phyloP scores from a whole-genome alignment of 2,888 invertebrate species.

The Drosophila cracens region DNA sequence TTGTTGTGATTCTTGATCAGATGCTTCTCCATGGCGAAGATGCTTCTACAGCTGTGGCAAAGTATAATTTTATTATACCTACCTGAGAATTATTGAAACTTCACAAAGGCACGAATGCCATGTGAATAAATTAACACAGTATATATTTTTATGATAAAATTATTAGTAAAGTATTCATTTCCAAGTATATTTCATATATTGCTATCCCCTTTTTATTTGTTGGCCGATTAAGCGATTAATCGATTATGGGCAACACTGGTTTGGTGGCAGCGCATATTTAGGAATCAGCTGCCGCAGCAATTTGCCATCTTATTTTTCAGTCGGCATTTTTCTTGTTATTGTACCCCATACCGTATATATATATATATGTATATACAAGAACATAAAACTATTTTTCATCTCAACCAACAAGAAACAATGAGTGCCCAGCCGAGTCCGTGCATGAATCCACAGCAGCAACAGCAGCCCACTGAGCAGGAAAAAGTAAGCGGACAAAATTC shows the following conservation, averaged over 20 bases:
- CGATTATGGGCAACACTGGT: not conserved
- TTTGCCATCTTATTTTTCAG: conserved; percentile 45
- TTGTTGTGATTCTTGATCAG: too few relatives aligned
- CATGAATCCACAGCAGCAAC: conserved; percentile 86
- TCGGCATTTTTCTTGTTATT: conserved; percentile 48
- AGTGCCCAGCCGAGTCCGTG: conserved; percentile 92
- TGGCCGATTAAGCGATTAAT: not conserved
- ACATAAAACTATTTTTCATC: not conserved
- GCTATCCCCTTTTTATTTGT: not conserved
- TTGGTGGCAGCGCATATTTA: not conserved
- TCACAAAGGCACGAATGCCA: not conserved
- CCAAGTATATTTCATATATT: too few relatives aligned
- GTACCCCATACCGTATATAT: not conserved
- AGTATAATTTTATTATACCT: not conserved
- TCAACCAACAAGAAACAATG: conserved; percentile 85
- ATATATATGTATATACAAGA: not conserved
- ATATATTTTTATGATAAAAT: not conserved
- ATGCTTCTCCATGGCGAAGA: too few relatives aligned
- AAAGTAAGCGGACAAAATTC: conserved; percentile 66
- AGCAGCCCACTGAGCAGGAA: conserved; percentile 87
- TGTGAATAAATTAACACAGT: not conserved
- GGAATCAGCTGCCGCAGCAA: conserved; percentile 27
- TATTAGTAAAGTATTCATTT: not conserved
- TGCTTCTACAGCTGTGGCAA: not conserved
- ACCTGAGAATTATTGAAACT: not conserved